These are phyloP conservation scores for Bombus haemorrhoidalis DNA, from an alignment of 1,140 invertebrate species.

Conservation along the genomic window DNA sequence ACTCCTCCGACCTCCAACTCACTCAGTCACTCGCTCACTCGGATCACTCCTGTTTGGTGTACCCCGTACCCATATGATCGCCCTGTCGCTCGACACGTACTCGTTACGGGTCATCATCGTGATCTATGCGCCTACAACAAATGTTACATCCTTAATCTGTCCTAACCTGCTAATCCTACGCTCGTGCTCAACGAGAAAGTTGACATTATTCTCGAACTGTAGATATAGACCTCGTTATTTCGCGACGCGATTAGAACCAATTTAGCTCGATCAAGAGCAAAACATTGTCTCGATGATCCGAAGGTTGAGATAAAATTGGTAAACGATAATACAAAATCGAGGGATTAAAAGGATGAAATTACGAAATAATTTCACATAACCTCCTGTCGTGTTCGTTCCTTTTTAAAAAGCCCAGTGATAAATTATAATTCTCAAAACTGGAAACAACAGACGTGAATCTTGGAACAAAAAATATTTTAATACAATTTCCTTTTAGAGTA, in stretches of 20 bases:
- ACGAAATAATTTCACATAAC: background rate
- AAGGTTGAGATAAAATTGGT: no score
- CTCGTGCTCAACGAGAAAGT: slow-evolving; percentile 61
- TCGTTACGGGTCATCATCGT: slow-evolving; percentile 75
- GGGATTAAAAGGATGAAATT: background rate
- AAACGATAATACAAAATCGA: no score
- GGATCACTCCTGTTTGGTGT: slow-evolving; percentile 68
- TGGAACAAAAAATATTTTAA: no score
- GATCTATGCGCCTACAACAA: slow-evolving; percentile 77
- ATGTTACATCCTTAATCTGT: slow-evolving; percentile 73
- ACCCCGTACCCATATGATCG: slow-evolving; percentile 67
- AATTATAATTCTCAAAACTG: background rate
- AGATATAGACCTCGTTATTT: background rate
- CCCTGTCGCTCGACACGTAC: slow-evolving; percentile 71
- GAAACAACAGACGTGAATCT: background rate
- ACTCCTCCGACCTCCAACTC: slow-evolving; percentile 79
- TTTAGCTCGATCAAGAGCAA: background rate
- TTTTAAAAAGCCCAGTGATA: accelerated
- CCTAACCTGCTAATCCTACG: slow-evolving; percentile 62
- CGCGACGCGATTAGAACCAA: background rate
- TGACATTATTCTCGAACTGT: slow-evolving; percentile 30
- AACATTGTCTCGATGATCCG: background rate
- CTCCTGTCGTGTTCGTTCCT: background rate
- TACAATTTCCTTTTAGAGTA: background rate
- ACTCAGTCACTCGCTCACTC: slow-evolving; percentile 64